Conservation (phyloP, 2,888 invertebrate species). For the Tryphoninae sp. region DNA sequence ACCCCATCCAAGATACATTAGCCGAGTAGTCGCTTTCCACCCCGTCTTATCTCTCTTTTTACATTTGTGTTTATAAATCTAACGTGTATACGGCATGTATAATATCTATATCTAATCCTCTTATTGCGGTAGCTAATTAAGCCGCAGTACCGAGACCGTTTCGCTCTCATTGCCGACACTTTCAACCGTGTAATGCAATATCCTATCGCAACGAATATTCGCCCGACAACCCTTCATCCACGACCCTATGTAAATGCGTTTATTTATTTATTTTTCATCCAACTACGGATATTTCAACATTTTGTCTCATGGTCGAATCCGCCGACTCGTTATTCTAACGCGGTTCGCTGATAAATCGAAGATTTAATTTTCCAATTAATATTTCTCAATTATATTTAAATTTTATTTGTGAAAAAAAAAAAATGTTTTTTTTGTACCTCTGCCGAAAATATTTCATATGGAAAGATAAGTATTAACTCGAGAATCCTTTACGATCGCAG, state of each 20-base stretch:
- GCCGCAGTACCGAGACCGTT: conserved; percentile 74
- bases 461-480: conserved; percentile 16
- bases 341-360: background rate
- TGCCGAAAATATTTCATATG: conserved; percentile 8
- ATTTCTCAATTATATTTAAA: background rate
- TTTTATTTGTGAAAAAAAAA: background rate
- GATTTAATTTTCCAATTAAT: background rate
- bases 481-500: background rate
- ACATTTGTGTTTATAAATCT: conserved; percentile 2
- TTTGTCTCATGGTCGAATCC: background rate
- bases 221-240: background rate
- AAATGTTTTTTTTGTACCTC: background rate
- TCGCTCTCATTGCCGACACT: conserved; percentile 52
- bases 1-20: conserved; percentile 76
- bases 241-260: no score
- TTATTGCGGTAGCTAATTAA: conserved; percentile 75
- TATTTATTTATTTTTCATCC: conserved; percentile 20
- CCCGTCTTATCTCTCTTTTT: conserved; percentile 23
- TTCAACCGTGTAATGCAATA: conserved; percentile 41
- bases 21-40: conserved; percentile 68
- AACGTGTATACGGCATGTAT: conserved; percentile 18
- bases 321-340: no score
- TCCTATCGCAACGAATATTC: conserved; percentile 22
- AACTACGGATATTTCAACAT: background rate
- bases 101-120: conserved; percentile 69